Evolutionary conservation across 2,797 vertebrate genomes (phyloP).

Genomic region (Streptopelia turtur): DNA sequence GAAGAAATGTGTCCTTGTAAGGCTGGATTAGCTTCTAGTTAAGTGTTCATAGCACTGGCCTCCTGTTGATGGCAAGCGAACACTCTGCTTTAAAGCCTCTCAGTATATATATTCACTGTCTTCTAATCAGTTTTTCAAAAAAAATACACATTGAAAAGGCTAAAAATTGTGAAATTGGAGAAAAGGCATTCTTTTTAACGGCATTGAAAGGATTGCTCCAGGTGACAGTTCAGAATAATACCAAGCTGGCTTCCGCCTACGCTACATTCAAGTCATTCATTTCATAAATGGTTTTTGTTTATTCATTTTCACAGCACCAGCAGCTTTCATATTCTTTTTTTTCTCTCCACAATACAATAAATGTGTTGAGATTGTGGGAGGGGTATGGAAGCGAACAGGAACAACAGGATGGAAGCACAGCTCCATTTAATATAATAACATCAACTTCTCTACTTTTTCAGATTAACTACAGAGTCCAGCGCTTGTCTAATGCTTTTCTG

Average conservation of each 20-base stretch:
- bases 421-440: not conserved
- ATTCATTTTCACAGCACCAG: not conserved
- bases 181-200: not conserved
- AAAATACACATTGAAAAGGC: not conserved
- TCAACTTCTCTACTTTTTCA: not conserved
- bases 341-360: not conserved
- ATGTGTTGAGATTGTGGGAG: not conserved
- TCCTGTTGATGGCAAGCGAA: not conserved
- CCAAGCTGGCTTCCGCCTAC: not conserved
- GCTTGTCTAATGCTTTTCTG: not conserved
- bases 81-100: not conserved
- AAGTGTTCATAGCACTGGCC: not conserved
- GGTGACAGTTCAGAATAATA: not conserved
- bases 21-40: not conserved
- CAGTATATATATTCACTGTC: not conserved
- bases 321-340: not conserved
- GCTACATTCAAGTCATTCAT: not conserved
- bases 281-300: not conserved
- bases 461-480: not conserved
- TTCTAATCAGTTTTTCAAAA: not conserved
- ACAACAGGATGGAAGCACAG: fast-evolving
- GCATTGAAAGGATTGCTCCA: not conserved
- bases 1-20: not conserved
- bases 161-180: not conserved
- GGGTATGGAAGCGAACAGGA: fast-evolving